Conservation (phyloP, 2,888 invertebrate species). For the Hirudinaria manillensis region DNA sequence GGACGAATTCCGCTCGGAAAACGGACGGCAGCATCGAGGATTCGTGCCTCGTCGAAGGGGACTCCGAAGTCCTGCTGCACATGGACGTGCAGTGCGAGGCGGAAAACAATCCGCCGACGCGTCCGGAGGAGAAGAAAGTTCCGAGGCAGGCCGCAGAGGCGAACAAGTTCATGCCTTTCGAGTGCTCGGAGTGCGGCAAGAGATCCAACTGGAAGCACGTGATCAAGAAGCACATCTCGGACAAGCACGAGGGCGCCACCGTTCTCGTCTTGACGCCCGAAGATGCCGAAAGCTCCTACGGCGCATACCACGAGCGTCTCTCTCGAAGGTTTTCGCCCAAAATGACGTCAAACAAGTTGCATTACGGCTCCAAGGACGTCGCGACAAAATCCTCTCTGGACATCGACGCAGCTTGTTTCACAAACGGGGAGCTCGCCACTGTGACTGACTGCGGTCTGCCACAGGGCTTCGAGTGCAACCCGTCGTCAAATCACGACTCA, state of each 20-base stretch:
- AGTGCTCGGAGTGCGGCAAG: slow-evolving; percentile 85
- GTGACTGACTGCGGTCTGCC: too few relatives aligned
- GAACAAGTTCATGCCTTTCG: slow-evolving; percentile 62
- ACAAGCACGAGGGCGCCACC: slow-evolving; percentile 43
- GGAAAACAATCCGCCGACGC: not conserved
- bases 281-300: slow-evolving; percentile 25
- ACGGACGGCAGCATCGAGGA: not conserved
- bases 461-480: too few relatives aligned
- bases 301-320: too few relatives aligned
- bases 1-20: not conserved
- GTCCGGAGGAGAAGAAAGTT: not conserved
- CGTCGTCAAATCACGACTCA: not conserved
- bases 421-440: too few relatives aligned
- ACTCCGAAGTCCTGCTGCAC: not conserved
- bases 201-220: slow-evolving; percentile 97
- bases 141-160: not conserved
- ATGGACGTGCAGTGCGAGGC: slow-evolving; percentile 21
- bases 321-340: too few relatives aligned
- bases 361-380: not conserved
- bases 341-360: not conserved
- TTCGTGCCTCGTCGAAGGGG: not conserved
- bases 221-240: slow-evolving; percentile 80
- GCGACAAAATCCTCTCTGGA: not conserved
- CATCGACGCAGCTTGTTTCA: not conserved
- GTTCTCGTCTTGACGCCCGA: slow-evolving; percentile 24